Base-by-base conservation (phyloP, 2,888 invertebrate genomes). In the Perithous albicinctus region DNA sequence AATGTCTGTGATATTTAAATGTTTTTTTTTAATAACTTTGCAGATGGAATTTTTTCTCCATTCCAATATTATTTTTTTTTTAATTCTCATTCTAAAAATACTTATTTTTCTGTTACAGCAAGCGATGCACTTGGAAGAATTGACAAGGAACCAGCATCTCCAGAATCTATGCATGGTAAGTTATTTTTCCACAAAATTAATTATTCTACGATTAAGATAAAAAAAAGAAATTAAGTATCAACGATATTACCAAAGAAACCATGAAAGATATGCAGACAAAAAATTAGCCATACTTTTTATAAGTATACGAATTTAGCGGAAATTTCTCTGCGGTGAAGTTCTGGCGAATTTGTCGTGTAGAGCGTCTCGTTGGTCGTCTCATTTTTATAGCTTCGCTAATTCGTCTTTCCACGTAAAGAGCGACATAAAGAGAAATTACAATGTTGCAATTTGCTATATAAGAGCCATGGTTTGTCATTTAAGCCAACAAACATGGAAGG, bases 71-170 rank as follows among this genome's bases (percentile, higher is more conserved):
- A n/a, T n/a, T n/a, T n/a, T n/a, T n/a, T 51, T 51, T 51, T 1
- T 51, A 10, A 20, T 54, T 29, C 1, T 12, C 23, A 23, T 23
- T 20, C 7, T 10, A 46, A 6, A 15, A 38, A 26, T 15, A 51
- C 23, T 46, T 43, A 4, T 86, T 86, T 91, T 90, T 93, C 89
- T 93, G 90, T 94, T 94, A 61, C 93, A 94, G 94, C 93, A 88
- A 94, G 94, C 90, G 93, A 94, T 86, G 94, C 91, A 92, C 94
- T 93, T 93, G 96, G 94, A 91, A 94, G 95, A 88, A 93, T 96
- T 91, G 96, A 96, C 91, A 96, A 96, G 93, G 96, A 96, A 88
- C 96, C 96, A 84, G 96, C 96, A 89, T 96, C 97, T 89, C 96
- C 96, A 86, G 92, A 92, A 87, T 92, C 92, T 80, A 88, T 91